Evolutionary conservation across 2,797 vertebrate species (phyloP).

Genomic region (Cryptoprocta ferox): DNA sequence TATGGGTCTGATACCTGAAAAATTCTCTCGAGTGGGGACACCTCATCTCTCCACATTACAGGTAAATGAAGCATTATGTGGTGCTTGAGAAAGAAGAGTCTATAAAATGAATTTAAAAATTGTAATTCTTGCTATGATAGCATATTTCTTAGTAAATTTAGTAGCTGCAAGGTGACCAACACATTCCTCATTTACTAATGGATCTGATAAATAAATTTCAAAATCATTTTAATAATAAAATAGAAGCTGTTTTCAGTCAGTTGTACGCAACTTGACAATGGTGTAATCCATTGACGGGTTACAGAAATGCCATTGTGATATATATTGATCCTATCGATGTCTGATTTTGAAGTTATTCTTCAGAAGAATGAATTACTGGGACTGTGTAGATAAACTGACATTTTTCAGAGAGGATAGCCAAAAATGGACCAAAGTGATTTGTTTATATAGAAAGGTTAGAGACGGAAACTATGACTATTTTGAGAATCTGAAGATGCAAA

Average conservation of each 20-base stretch:
- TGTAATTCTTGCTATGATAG: background rate
- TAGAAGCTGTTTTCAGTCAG: background rate
- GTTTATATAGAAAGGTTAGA: background rate
- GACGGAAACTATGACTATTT: conserved; percentile 28
- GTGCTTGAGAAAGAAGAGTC: background rate
- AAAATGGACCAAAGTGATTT: background rate
- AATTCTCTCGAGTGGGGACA: background rate
- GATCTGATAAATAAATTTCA: background rate
- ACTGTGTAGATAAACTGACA: background rate
- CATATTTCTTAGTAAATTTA: conserved; percentile 2
- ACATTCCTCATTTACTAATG: background rate
- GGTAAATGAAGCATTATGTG: background rate
- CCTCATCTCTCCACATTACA: background rate
- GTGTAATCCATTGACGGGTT: background rate
- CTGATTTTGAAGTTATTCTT: conserved; percentile 28
- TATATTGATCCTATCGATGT: background rate
- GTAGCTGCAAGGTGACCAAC: background rate
- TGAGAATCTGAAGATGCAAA: background rate
- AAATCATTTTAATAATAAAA: conserved; percentile 35
- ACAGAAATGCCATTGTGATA: background rate
- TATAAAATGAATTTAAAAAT: background rate
- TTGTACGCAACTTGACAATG: background rate
- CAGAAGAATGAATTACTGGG: background rate
- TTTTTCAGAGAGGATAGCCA: conserved; percentile 9
- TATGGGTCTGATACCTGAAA: background rate